Conservation (phyloP, 1,140 invertebrate genomes). For the Anastrepha obliqua region DNA sequence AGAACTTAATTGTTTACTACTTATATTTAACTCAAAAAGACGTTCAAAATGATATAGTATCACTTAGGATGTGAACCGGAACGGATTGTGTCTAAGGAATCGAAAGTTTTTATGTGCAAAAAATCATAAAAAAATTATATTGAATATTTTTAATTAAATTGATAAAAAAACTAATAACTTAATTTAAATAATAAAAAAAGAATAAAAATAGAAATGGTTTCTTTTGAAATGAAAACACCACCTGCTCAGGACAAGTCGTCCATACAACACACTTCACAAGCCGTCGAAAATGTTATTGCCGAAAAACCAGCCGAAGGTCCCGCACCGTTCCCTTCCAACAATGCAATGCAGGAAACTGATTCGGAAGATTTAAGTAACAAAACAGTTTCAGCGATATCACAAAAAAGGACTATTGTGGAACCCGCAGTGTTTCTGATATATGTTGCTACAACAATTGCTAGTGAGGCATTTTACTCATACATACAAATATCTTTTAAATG, state of each 20-base stretch:
- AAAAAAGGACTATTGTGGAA: neutral
- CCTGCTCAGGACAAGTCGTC: no score
- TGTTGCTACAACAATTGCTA: neutral
- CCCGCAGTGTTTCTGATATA: conserved; percentile 9
- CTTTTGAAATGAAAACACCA: no score
- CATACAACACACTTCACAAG: no score
- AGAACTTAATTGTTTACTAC: neutral
- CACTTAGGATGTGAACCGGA: neutral
- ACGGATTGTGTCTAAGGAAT: neutral
- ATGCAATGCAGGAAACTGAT: no score
- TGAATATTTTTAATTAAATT: no score
- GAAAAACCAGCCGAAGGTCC: no score
- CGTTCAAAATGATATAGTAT: neutral
- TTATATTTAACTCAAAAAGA: neutral
- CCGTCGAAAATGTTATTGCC: no score
- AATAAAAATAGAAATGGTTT: no score
- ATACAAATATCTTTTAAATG: neutral
- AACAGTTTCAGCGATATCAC: neutral
- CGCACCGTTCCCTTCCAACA: no score
- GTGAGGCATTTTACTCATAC: neutral
- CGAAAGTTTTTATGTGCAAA: neutral
- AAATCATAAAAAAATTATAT: neutral
- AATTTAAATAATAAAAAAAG: no score
- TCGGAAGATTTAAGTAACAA: neutral
- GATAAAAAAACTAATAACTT: no score